Evolutionary conservation across 2,888 invertebrate genomes (phyloP).

Genomic region (Hydrotaea cyrtoneurina): DNA sequence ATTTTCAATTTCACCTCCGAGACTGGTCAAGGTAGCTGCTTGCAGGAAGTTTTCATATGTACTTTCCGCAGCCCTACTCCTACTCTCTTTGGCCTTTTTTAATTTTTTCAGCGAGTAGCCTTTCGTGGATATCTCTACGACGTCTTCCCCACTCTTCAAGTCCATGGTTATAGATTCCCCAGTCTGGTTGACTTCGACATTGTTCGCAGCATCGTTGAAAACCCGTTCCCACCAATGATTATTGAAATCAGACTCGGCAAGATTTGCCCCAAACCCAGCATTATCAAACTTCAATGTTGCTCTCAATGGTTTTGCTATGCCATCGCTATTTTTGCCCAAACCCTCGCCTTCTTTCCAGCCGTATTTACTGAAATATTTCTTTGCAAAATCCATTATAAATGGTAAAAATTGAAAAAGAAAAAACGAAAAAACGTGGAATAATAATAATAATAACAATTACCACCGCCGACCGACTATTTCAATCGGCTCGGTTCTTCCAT

Average conservation of each 20-base stretch:
- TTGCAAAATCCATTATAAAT: constrained; percentile 80
- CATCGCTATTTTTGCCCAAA: constrained; percentile 89
- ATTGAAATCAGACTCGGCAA: constrained; percentile 86
- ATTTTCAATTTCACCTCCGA: constrained; percentile 72
- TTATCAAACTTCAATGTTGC: constrained; percentile 90
- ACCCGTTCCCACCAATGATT: constrained; percentile 93
- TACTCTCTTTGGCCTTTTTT: constrained; percentile 68
- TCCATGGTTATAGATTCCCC: constrained; percentile 72
- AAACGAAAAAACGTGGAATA: constrained; percentile 31
- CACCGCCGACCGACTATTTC: too few species aligned
- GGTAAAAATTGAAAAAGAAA: too few species aligned
- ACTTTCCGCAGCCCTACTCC: neutral
- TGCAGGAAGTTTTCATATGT: constrained; percentile 76
- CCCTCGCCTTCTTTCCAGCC: constrained; percentile 83
- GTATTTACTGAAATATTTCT: constrained; percentile 77
- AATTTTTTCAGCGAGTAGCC: constrained; percentile 73
- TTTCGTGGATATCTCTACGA: constrained; percentile 77
- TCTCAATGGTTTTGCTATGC: constrained; percentile 89
- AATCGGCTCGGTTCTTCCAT: too few species aligned
- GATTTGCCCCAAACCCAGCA: constrained; percentile 89
- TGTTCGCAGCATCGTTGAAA: constrained; percentile 88
- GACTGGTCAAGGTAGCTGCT: constrained; percentile 74
- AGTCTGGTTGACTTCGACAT: constrained; percentile 82
- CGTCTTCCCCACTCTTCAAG: constrained; percentile 73
- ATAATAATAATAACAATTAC: too few species aligned